These are phyloP conservation scores for Meloidogyne exigua DNA, from an alignment of 1,140 invertebrate species.

Conservation along the genomic window DNA sequence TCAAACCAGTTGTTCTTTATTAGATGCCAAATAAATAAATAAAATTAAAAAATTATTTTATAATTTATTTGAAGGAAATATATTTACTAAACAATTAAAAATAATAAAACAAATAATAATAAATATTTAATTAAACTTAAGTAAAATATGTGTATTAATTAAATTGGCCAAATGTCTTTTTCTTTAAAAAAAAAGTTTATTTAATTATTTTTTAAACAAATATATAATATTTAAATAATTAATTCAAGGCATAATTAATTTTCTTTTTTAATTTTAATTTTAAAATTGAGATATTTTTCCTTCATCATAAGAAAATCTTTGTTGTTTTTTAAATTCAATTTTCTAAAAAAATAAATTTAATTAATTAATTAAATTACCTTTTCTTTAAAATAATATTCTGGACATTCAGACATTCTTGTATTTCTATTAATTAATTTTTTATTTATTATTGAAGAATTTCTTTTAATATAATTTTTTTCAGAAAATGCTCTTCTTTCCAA, in stretches of 20 bases:
- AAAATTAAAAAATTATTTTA: too few relatives aligned
- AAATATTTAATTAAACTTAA: too few relatives aligned
- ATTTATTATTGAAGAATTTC: background rate
- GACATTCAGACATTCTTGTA: background rate
- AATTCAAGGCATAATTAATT: background rate
- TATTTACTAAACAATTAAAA: too few relatives aligned
- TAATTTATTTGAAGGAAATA: too few relatives aligned
- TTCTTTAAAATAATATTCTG: background rate
- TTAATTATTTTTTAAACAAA: too few relatives aligned
- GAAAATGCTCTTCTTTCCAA: background rate
- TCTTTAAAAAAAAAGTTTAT: too few relatives aligned
- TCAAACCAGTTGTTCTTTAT: too few relatives aligned
- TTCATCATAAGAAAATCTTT: slow-evolving; percentile 5
- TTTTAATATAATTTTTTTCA: background rate
- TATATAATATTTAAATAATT: too few relatives aligned
- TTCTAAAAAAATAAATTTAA: background rate
- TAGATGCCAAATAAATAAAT: too few relatives aligned
- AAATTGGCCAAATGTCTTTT: too few relatives aligned
- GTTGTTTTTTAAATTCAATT: background rate
- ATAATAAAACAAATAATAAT: too few relatives aligned
- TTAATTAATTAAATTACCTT: background rate
- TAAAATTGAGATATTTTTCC: background rate
- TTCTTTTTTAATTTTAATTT: background rate
- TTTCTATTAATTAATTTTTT: background rate
- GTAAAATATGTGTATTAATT: too few relatives aligned